Evolutionary conservation across 2,888 invertebrate species (phyloP), one percentile per base, ranked within the genome.

Genomic region (Orchesella flavescens): DNA sequence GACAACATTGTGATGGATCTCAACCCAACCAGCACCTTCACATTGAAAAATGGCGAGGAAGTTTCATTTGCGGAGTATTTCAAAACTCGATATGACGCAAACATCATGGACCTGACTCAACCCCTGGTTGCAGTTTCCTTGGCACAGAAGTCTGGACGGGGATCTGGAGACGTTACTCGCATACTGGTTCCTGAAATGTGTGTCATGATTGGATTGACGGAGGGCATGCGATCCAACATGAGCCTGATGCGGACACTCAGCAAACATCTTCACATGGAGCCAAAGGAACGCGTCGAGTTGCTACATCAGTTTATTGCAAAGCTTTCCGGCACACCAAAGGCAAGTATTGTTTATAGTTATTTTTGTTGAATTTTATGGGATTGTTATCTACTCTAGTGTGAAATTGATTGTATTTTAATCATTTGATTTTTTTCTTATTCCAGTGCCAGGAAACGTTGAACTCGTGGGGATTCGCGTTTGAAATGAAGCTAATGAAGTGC

Each of bases 101-200:
- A 82, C 0, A 89, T 92, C 12, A 68, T 44, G 1, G 90, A 91
- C 83, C 63, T 66, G 23, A 87, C 90, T 0, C 90, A 90, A 76
- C 90, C 90, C 1, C 83, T 90, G 10, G 84, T 90, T 5, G 72
- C 89, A 87, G 88, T 88, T 86, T n/a, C n/a, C n/a, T n/a, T n/a
- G n/a, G n/a, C n/a, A 89, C 88, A 86, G 83, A 69, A 55, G 46
- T 80, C n/a, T n/a, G n/a, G 44, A 59, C 66, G 85, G 69, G 84
- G 84, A 7, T 59, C 80, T 1, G 3, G 46, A 24, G 57, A 55
- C 13, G 55, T 5, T 17, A 55, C 34, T 7, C 34, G 3, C 2
- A 23, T 83, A 12, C 91, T 98, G 19, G 92, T 99, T 15, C 98
- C 98, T 0, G 98, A 98, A 90, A 91, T 98, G 12, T 96, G 96